Percentiles rank a stretch among this genome's conserved stretches.
These are phyloP conservation scores for Furnarius figulus DNA, from an alignment of 2,113 vertebrate species.

Conservation along the genomic window DNA sequence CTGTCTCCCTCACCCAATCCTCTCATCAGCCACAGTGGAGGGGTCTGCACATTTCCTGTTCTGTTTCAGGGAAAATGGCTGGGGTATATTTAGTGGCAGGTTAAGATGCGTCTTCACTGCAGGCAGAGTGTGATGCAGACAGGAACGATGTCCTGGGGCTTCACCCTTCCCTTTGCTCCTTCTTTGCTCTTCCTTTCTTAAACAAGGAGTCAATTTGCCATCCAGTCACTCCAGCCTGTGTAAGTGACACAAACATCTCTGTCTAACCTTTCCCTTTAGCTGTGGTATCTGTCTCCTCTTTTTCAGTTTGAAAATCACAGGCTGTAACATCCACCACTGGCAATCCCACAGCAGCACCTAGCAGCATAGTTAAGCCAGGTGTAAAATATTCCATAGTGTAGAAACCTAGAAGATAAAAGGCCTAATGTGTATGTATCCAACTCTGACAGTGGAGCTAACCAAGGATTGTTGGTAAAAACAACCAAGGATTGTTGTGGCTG, in stretches of 20 bases:
- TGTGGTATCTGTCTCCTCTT: neutral
- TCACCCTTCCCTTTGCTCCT: neutral
- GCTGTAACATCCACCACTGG: neutral
- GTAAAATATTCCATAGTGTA: neutral
- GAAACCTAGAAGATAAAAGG: neutral
- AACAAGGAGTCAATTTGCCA: neutral
- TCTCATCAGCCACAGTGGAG: too few species aligned
- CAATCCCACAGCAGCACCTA: neutral
- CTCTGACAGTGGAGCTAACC: neutral
- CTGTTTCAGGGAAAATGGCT: neutral
- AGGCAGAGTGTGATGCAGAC: too few species aligned
- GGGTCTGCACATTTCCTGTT: too few species aligned
- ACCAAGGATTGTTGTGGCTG: neutral
- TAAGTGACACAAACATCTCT: neutral
- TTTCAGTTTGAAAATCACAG: neutral
- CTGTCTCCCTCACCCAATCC: too few species aligned
- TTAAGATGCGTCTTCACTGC: neutral
- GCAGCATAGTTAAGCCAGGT: neutral
- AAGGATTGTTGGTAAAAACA: neutral
- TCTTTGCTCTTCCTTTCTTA: neutral
- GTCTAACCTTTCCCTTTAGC: neutral
- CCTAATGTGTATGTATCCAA: neutral
- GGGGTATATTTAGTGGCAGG: too few species aligned
- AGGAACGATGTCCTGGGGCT: neutral
- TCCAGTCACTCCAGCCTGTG: neutral